Evolutionary conservation across 2,888 invertebrate species (phyloP).

Genomic region (Drosophila kanekoi): DNA sequence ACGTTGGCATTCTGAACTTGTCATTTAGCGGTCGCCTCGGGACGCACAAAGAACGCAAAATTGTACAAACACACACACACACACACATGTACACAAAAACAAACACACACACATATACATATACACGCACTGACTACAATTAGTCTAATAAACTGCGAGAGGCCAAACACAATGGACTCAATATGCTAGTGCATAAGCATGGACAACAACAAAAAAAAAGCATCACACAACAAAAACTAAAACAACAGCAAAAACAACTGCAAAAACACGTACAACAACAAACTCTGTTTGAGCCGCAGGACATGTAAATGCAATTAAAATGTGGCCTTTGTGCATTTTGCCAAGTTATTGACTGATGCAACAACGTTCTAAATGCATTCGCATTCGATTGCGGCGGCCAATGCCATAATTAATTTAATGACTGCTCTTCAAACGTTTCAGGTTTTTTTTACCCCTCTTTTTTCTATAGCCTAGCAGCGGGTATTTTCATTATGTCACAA

Average conservation of each 20-base stretch:
- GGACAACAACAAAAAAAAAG: conserved; percentile 28
- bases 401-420: conserved; percentile 72
- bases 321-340: conserved; percentile 53
- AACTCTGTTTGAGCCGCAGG: conserved; percentile 57
- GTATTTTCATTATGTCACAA: neutral
- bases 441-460: conserved; percentile 4
- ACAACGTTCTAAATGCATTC: conserved; percentile 39
- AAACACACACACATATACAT: conserved; percentile 7
- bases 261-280: conserved; percentile 35
- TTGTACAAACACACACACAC: conserved; percentile 28
- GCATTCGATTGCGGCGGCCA: conserved; percentile 58
- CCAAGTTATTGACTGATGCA: conserved; percentile 58
- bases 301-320: conserved; percentile 81
- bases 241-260: conserved; percentile 46
- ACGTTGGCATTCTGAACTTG: conserved; percentile 68
- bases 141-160: conserved; percentile 74
- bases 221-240: conserved; percentile 27
- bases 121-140: conserved; percentile 38
- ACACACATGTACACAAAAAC: conserved; percentile 11
- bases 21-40: conserved; percentile 70
- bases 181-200: conserved; percentile 59
- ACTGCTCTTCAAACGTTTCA: conserved; percentile 28
- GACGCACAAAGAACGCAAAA: conserved; percentile 56
- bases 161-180: conserved; percentile 56
- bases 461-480: neutral